Evolutionary conservation across 2,797 vertebrate species (phyloP).

Genomic region (Takifugu ocellatus): DNA sequence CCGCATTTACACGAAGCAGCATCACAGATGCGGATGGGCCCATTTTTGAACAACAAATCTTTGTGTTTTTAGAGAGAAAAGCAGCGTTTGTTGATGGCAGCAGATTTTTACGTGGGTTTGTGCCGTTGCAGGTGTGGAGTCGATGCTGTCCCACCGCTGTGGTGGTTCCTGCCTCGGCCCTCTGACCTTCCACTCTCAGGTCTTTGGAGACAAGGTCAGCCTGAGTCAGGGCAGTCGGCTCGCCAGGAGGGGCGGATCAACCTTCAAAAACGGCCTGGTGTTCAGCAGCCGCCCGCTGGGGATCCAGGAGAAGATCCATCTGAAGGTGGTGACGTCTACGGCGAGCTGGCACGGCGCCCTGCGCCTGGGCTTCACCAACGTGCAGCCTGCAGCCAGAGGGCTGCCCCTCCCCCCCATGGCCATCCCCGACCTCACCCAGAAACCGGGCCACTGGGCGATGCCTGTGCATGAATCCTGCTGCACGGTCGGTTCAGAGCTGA

Average conservation of each 20-base stretch:
- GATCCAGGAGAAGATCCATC: conserved; percentile 60
- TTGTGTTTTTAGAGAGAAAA: too few relatives aligned
- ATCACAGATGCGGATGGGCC: too few relatives aligned
- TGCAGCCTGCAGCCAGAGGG: conserved; percentile 54
- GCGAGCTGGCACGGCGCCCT: conserved; percentile 70
- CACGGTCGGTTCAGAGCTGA: conserved; percentile 45
- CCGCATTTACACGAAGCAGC: too few relatives aligned
- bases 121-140: conserved; percentile 4
- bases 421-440: conserved; percentile 75
- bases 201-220: conserved; percentile 60
- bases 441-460: conserved; percentile 66
- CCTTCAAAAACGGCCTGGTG: conserved; percentile 75
- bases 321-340: conserved; percentile 58
- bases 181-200: conserved; percentile 71
- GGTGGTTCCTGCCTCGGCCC: conserved; percentile 56
- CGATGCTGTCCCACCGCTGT: conserved; percentile 27
- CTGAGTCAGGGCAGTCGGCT: conserved; percentile 48
- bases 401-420: conserved; percentile 71
- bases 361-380: conserved; percentile 80
- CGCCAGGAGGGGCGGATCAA: conserved; percentile 41
- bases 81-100: not conserved
- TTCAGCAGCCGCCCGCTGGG: conserved; percentile 77
- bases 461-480: conserved; percentile 44
- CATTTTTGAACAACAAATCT: too few relatives aligned
- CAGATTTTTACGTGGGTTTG: not conserved